A percentile compares a stretch with the other conserved stretches of the same genome.
These are phyloP conservation scores for Thymallus thymallus DNA, from an alignment of 2,113 vertebrate species.

Conservation along the genomic window DNA sequence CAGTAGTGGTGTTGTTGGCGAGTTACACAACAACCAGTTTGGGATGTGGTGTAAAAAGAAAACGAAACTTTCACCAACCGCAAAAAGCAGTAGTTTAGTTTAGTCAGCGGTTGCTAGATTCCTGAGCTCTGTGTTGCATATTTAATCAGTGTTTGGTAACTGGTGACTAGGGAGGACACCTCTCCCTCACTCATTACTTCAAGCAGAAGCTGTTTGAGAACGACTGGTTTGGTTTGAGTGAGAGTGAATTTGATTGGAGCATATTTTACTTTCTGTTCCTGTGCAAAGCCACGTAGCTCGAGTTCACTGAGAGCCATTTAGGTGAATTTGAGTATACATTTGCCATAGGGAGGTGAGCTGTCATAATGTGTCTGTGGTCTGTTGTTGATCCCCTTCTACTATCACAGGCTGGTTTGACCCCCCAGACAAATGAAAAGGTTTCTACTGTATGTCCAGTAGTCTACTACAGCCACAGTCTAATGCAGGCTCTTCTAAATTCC, in stretches of 20 bases:
- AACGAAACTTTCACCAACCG: no score
- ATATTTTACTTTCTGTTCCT: no score
- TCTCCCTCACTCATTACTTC: constrained; percentile 59
- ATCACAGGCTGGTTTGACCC: constrained; percentile 18
- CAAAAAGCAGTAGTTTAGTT: constrained; percentile 51
- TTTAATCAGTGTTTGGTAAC: constrained; percentile 67
- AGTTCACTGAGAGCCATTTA: no score
- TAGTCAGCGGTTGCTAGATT: constrained; percentile 59
- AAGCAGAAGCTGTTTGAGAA: constrained; percentile 43
- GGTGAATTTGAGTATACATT: no score
- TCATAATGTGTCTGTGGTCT: neutral
- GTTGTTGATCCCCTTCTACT: neutral
- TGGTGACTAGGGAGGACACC: constrained; percentile 54
- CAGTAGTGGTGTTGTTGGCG: constrained; percentile 21
- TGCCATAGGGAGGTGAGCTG: neutral
- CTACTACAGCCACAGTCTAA: neutral
- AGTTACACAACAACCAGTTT: constrained; percentile 18
- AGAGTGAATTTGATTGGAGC: no score
- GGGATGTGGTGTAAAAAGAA: neutral
- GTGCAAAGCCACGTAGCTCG: no score
- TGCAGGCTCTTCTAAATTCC: constrained; percentile 1
- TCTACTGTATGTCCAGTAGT: constrained; percentile 28
- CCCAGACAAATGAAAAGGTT: constrained; percentile 22
- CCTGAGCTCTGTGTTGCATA: constrained; percentile 61
- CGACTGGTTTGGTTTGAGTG: neutral